Conservation (phyloP, 2,113 vertebrate species). For the Acanthisitta chloris region DNA sequence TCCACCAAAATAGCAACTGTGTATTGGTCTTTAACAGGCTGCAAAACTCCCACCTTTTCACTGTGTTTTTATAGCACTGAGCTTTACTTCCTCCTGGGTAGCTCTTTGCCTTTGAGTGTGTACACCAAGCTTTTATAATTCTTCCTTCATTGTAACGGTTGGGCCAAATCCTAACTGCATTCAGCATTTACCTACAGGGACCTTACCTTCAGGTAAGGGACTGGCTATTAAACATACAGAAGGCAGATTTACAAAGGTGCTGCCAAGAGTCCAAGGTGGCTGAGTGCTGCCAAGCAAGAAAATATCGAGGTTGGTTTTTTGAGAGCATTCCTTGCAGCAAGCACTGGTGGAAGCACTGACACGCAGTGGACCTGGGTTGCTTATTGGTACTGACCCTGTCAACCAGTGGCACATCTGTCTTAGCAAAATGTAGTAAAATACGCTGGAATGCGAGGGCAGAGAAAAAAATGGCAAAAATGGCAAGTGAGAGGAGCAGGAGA, state of each 20-base stretch:
- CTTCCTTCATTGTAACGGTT: background rate
- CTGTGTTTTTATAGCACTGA: background rate
- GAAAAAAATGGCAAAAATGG: background rate
- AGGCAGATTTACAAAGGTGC: background rate
- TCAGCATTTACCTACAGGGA: background rate
- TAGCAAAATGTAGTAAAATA: background rate
- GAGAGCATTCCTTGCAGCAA: background rate
- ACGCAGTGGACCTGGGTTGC: background rate
- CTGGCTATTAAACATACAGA: background rate
- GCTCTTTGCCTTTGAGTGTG: background rate
- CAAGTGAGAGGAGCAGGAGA: background rate
- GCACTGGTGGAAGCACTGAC: rapidly evolving
- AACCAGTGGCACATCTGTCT: background rate
- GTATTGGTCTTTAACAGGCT: background rate
- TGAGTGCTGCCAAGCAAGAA: background rate
- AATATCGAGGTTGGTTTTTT: background rate
- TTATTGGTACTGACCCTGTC: background rate
- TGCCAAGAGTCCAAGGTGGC: background rate
- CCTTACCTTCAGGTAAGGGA: background rate
- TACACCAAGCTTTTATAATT: background rate
- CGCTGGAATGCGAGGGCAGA: rapidly evolving
- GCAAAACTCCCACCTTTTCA: background rate
- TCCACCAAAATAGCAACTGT: background rate
- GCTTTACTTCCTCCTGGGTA: background rate
- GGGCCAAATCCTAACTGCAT: background rate